Conservation (phyloP, 2,888 invertebrate species). For the Cerceris ruficornis region DNA sequence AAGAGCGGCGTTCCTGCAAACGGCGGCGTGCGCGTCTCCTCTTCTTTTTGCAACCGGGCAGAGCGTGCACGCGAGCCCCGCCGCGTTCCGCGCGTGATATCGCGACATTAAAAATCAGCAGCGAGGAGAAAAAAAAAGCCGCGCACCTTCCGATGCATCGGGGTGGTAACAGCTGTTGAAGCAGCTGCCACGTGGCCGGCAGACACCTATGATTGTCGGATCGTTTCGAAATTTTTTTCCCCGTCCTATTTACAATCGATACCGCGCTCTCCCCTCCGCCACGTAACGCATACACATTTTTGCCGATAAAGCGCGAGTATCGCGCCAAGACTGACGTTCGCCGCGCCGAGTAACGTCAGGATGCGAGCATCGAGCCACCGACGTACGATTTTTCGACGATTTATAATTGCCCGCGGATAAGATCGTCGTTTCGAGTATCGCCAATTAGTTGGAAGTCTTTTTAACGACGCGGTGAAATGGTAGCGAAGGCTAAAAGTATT, state of each 20-base stretch:
- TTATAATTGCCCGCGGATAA: neutral
- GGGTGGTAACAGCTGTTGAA: conserved; percentile 73
- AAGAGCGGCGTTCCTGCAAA: conserved; percentile 17
- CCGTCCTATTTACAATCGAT: conserved; percentile 55
- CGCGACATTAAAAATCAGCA: conserved; percentile 66
- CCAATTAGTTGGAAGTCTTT: neutral
- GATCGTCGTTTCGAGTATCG: neutral
- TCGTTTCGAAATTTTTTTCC: conserved; percentile 52
- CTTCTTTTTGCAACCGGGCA: conserved; percentile 21
- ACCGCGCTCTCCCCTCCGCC: conserved; percentile 9
- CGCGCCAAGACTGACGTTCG: neutral
- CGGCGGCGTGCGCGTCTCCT: conserved; percentile 12
- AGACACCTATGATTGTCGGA: conserved; percentile 64
- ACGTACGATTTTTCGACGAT: neutral
- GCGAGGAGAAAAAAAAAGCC: conserved; percentile 47
- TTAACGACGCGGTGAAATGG: neutral
- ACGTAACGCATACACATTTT: conserved; percentile 11
- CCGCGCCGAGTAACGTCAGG: too few relatives aligned
- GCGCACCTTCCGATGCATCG: conserved; percentile 64
- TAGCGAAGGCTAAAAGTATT: conserved; percentile 16
- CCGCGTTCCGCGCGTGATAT: conserved; percentile 57
- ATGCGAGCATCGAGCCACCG: neutral
- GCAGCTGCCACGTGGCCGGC: conserved; percentile 72
- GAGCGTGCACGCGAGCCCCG: conserved; percentile 41
- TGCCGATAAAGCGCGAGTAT: neutral